Percentiles rank a stretch among this genome's conserved stretches.
Conservation (phyloP, 1,140 invertebrate species). For the Monomorium pharaonis region DNA sequence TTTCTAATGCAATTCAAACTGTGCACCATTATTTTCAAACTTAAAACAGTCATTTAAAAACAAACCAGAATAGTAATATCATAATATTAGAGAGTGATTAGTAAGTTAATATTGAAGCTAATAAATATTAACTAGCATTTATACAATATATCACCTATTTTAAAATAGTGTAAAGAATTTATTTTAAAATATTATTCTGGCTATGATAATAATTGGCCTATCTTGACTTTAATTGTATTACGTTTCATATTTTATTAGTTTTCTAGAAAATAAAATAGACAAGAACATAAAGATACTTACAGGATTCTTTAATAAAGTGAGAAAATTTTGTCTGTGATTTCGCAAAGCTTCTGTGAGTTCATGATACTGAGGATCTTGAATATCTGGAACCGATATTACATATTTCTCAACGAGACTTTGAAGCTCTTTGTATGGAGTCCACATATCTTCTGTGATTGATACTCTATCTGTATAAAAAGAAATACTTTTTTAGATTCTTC, state of each 20-base stretch:
- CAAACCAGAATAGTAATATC: no score
- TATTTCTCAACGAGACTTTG: constrained; percentile 90
- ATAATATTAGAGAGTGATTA: no score
- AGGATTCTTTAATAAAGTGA: constrained; percentile 94
- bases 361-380: constrained; percentile 88
- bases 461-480: constrained; percentile 76
- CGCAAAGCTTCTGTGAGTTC: constrained; percentile 92
- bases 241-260: constrained; percentile 1
- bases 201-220: no score
- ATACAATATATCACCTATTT: no score
- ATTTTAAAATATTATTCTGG: no score
- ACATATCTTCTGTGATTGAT: constrained; percentile 90
- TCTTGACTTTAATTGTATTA: no score
- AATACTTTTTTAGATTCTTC: background rate
- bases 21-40: no score
- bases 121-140: no score
- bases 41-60: no score
- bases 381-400: constrained; percentile 86
- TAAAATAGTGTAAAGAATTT: no score
- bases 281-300: constrained; percentile 86
- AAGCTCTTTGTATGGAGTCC: constrained; percentile 95
- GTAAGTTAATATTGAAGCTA: no score
- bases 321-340: constrained; percentile 94
- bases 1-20: no score
- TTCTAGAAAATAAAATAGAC: constrained; percentile 14